Percentiles rank a stretch among this genome's conserved stretches.
Evolutionary conservation across 2,797 vertebrate genomes (phyloP).

Genomic region (Leucoraja ocellata): DNA sequence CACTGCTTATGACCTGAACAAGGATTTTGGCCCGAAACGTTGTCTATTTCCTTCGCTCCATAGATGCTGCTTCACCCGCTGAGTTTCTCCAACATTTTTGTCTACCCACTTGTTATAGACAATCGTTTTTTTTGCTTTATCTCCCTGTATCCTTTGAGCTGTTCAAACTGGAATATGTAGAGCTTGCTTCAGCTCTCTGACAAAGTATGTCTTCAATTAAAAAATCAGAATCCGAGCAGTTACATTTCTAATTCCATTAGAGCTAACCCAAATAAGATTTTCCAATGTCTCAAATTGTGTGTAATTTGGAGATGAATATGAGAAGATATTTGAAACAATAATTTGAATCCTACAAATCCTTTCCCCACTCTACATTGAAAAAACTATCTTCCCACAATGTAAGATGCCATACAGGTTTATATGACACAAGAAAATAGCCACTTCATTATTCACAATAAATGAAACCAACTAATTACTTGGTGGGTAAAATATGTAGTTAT

Average conservation of each 20-base stretch:
- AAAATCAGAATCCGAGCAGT: background rate
- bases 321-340: background rate
- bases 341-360: background rate
- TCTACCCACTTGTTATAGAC: too few species aligned
- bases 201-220: background rate
- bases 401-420: too few species aligned
- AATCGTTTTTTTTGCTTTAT: too few species aligned
- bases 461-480: background rate
- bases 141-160: too few species aligned
- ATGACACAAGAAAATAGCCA: background rate
- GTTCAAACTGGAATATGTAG: background rate
- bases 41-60: too few species aligned
- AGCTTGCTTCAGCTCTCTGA: background rate
- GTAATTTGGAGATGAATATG: background rate
- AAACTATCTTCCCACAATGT: too few species aligned
- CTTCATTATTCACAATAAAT: background rate
- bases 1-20: too few species aligned
- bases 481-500: background rate
- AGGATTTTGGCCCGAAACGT: too few species aligned
- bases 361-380: too few species aligned
- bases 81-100: too few species aligned
- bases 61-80: too few species aligned
- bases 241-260: background rate
- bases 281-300: background rate
- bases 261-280: background rate